Base-by-base conservation (phyloP, 1,140 invertebrate species). In the Onthophagus taurus region DNA sequence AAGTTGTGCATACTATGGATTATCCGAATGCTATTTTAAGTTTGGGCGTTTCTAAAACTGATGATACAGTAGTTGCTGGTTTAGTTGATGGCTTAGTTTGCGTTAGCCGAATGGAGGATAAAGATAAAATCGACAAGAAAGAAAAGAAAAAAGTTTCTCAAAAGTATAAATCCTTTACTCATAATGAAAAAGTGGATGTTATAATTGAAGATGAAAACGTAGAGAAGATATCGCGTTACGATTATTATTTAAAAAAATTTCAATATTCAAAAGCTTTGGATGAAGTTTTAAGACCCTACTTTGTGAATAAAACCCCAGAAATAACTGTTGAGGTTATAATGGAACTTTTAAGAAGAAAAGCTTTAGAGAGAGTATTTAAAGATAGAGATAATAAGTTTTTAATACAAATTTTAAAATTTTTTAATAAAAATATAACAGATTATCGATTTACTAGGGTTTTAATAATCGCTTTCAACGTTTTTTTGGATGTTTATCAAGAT, bases 1-100 rank as follows among this genome's bases (percentile, higher is more conserved):
- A 89, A 69, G 74, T 83, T 2, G 81, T 96, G 8, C 87, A 96
- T 55, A 87, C 86, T 9, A 70, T 96, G 16, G 83, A 88, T 59
- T 95, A 89, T 65, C 83, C 92, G 5, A 94, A 92, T 70, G 78
- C 89, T 17, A 76, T 98, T 35, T 70, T 97, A 4, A 93, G 89
- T 66, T 65, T 97, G 54, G 90, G 77, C 43, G 72, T 81, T 51
- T 71, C 91, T 66, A 70, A 77, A 45, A 76, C 86, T 59, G 88
- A 96, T 69, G 80, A 86, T 58, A 81, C 85, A 16, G 62, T 97
- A 48, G 86, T 83, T 24, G 85, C 85, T 36, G 93, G 93, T 37
- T 91, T 93, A 81, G 77, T 86, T n/a, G 88, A 94, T 69, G 89
- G 90, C 31, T 68, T 95, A 26, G 76, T 97, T 47, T 90, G 89